Evolutionary conservation across 2,888 invertebrate species (phyloP).

Genomic region (Pollenia amentaria): DNA sequence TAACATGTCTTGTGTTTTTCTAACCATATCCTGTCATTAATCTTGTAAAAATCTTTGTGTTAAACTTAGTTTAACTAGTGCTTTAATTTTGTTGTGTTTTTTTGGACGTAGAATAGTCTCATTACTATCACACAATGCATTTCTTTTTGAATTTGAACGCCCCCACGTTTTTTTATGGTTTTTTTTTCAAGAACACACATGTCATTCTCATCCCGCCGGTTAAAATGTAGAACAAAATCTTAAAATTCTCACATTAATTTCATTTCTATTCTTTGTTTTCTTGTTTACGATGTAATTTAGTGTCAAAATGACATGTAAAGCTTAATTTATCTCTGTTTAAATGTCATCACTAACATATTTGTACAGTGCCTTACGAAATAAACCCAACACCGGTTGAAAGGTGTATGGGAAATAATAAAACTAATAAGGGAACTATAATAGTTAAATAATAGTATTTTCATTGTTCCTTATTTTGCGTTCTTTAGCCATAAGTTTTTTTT

Average conservation of each 20-base stretch:
- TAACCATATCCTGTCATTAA: slow-evolving; percentile 56
- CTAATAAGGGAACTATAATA: slow-evolving; percentile 16
- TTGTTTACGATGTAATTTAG: slow-evolving; percentile 49
- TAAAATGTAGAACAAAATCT: slow-evolving; percentile 55
- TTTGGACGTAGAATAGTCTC: background rate
- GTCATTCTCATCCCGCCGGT: slow-evolving; percentile 3
- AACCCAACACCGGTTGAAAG: background rate
- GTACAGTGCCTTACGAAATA: slow-evolving; percentile 1
- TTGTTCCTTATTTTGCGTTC: slow-evolving; percentile 1
- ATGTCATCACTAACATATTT: slow-evolving; percentile 57
- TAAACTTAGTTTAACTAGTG: slow-evolving; percentile 19
- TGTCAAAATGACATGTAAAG: slow-evolving; percentile 63
- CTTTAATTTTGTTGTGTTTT: background rate
- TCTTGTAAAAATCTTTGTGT: slow-evolving; percentile 37
- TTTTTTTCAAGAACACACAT: slow-evolving; percentile 17
- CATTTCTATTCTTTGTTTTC: slow-evolving; percentile 37
- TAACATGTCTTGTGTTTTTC: background rate
- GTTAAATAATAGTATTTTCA: slow-evolving; percentile 28
- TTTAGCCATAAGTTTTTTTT: slow-evolving; percentile 30
- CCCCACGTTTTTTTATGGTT: slow-evolving; percentile 19
- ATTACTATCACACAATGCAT: slow-evolving; percentile 8
- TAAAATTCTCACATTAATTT: slow-evolving; percentile 60
- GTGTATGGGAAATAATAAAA: slow-evolving; percentile 45
- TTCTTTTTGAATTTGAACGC: slow-evolving; percentile 32
- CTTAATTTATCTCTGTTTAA: slow-evolving; percentile 67